Evolutionary conservation across 2,888 invertebrate species (phyloP).

Genomic region (Chaitophorus viminalis): DNA sequence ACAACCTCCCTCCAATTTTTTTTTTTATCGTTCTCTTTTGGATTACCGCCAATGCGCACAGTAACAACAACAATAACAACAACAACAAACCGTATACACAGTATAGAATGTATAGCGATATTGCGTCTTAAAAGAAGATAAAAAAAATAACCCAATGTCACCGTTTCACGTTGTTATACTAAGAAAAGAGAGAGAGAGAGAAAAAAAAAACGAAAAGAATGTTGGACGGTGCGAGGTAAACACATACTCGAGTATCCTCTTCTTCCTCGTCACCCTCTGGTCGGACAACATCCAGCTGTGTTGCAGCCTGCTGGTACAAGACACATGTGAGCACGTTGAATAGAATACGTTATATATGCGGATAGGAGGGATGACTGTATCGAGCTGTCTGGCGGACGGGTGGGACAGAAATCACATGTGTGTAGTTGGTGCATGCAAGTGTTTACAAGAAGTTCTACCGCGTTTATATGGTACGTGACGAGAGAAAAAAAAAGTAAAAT

Average conservation of each 20-base stretch:
- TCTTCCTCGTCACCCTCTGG: too few species aligned
- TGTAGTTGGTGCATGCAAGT: not conserved
- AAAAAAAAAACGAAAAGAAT: too few species aligned
- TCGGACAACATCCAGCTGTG: too few species aligned
- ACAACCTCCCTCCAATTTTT: not conserved
- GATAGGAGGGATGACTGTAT: too few species aligned
- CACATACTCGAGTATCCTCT: too few species aligned
- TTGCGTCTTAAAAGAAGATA: constrained; percentile 1
- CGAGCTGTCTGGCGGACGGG: not conserved
- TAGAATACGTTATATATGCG: too few species aligned
- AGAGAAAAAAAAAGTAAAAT: too few species aligned
- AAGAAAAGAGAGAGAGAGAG: not conserved
- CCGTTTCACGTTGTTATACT: not conserved
- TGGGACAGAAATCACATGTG: not conserved
- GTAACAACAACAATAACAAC: constrained; percentile 11
- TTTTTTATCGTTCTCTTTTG: not conserved
- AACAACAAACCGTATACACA: constrained; percentile 5
- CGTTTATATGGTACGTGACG: not conserved
- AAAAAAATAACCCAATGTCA: not conserved
- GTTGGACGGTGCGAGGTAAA: too few species aligned
- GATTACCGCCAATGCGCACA: not conserved
- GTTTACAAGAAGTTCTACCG: not conserved
- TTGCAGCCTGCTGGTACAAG: too few species aligned
- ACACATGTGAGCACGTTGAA: too few species aligned
- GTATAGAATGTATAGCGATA: not conserved